Base-by-base conservation (phyloP, 2,113 vertebrate species). In the Passer domesticus region DNA sequence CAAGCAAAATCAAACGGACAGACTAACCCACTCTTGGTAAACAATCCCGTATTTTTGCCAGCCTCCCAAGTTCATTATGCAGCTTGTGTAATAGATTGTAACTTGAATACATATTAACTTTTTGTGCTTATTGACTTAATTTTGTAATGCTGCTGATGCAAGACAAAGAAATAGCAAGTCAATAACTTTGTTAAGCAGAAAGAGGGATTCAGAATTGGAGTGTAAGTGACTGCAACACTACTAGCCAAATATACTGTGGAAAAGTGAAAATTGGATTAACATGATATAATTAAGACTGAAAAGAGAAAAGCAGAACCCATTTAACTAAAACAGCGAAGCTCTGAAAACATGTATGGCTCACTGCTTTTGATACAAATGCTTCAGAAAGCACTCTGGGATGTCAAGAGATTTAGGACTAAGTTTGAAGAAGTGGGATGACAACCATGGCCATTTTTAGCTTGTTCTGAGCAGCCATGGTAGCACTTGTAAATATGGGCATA, bases 101-200 rank as follows among this genome's bases (percentile, higher is more conserved):
- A 79, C 67, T 76, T 82, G 74, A 90, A 83, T 82, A 81, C 49
- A 43, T 75, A 75, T 37, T 93, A 80, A 77, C 83, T 83, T 73
- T 87, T 44, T 66, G 58, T 86, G 41, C n/a, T 53, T 90, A 58
- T 63, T 76, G 83, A 84, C 76, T 89, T 70, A 46, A 41, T 84
- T 93, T 92, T 90, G 84, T 93, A 92, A 90, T 72, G 62, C 56
- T 84, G 56, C 76, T 90, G 86, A 52, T 93, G 92, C 78, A 91
- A 95, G 74, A 55, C 47, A 88, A 89, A 87, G 75, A 18, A 88
- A n/a, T 10, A 89, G 50, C 21, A 84, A 90, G 33, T 77, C 66
- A 81, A 23, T 73, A 52, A 47, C 52, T 83, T 25, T 58, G 33
- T 75, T 83, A 81, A 68, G 41, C 25, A 82, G 68, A 39, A 75